Conservation (phyloP, 1,140 invertebrate genomes). For the Drosophila miranda region DNA sequence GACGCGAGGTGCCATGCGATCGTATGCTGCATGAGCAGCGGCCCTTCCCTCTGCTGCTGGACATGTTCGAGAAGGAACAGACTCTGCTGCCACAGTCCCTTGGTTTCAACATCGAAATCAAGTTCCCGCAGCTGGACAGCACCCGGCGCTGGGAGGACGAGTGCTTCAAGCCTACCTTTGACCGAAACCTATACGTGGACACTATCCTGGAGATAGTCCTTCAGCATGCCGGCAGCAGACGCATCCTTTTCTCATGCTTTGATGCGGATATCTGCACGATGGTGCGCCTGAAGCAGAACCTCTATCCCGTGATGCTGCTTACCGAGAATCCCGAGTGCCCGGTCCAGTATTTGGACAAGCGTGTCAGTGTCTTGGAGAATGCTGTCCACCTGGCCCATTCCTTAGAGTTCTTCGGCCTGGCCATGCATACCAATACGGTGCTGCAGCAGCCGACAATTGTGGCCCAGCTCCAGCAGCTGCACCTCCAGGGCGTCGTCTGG, state of each 20-base stretch:
- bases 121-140: constrained; percentile 93
- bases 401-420: constrained; percentile 91
- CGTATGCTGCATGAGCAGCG: constrained; percentile 91
- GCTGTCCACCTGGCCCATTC: constrained; percentile 90
- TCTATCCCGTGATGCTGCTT: constrained; percentile 95
- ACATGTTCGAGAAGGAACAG: constrained; percentile 85
- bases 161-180: constrained; percentile 85
- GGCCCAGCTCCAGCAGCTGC: constrained; percentile 75
- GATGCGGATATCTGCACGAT: constrained; percentile 96
- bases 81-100: constrained; percentile 87
- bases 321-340: constrained; percentile 90
- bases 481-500: constrained; percentile 22
- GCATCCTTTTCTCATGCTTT: constrained; percentile 95
- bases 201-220: constrained; percentile 89
- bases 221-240: constrained; percentile 87
- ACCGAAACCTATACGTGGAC: constrained; percentile 95
- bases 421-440: constrained; percentile 93
- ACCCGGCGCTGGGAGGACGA: constrained; percentile 92
- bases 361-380: constrained; percentile 89
- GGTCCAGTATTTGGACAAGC: constrained; percentile 90
- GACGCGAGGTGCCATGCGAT: constrained; percentile 78
- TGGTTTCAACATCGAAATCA: constrained; percentile 97
- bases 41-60: constrained; percentile 94
- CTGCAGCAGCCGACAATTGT: constrained; percentile 86
- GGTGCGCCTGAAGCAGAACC: constrained; percentile 95